A percentile compares a stretch with the other conserved stretches of the same genome.
These are phyloP conservation scores for Stigmatopora nigra DNA, from an alignment of 2,113 vertebrate species.

Conservation along the genomic window DNA sequence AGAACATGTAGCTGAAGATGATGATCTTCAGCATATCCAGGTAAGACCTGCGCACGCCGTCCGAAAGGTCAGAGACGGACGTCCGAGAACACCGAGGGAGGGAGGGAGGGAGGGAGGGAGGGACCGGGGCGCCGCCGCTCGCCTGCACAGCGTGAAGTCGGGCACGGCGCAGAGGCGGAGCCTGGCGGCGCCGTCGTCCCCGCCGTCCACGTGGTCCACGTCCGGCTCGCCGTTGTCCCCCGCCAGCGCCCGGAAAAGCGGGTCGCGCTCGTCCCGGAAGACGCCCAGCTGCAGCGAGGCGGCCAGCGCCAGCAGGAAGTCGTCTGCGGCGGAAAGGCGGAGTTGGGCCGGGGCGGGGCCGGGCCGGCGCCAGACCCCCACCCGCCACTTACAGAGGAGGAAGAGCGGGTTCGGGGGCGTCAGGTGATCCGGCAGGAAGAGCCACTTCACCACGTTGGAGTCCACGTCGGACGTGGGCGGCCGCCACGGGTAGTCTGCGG, in stretches of 20 bases:
- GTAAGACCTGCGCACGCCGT: conserved; percentile 74
- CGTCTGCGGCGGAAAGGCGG: conserved; percentile 65
- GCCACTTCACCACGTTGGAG: conserved; percentile 92
- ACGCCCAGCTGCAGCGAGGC: conserved; percentile 89
- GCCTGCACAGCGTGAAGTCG: conserved; percentile 77
- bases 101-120: neutral
- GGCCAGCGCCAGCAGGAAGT: conserved; percentile 87
- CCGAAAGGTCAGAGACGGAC: neutral
- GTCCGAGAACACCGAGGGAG: neutral
- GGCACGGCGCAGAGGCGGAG: conserved; percentile 78
- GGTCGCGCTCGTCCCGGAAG: conserved; percentile 86
- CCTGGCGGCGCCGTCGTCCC: conserved; percentile 67
- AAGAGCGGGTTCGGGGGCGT: conserved; percentile 84
- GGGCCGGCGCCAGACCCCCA: neutral
- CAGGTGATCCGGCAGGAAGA: conserved; percentile 90
- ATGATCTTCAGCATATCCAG: conserved; percentile 93
- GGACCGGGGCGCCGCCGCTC: too few species aligned
- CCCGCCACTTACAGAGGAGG: conserved; percentile 84
- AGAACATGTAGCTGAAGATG: conserved; percentile 94
- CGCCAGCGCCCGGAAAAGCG: conserved; percentile 75
- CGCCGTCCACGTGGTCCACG: conserved; percentile 55
- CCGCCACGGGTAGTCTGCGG: conserved; percentile 90
- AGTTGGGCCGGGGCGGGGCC: neutral
- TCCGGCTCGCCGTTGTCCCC: conserved; percentile 89
- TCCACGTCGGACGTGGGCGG: conserved; percentile 76